Evolutionary conservation across 1,140 invertebrate genomes (phyloP), one percentile per base, ranked within the genome.

Genomic region (Neodiprion pinetum): DNA sequence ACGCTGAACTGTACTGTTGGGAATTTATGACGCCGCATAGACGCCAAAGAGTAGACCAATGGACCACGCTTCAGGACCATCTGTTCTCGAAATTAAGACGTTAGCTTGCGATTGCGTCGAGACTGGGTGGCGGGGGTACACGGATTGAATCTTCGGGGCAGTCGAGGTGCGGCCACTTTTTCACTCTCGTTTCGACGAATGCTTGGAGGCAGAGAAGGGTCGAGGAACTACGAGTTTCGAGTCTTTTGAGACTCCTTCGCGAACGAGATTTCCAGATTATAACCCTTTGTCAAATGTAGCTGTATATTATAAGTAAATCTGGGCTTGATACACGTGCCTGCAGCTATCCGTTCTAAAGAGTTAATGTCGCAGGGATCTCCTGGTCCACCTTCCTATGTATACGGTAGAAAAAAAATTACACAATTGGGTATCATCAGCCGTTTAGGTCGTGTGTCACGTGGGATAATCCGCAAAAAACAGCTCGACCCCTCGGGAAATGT

Each of bases 61-160:
- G 28, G 28, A 40, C 11, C 53, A 9, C 53, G n/a, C 53, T 61
- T 61, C n/a, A 5, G 9, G 53, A 61, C 53, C 53, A 61, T 61
- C 53, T 61, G 53, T 61, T 61, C 53, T 17, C 53, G n/a, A 61
- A 61, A 61, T 61, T 61, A 61, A 61, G 53, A 61, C 53, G 53
- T 61, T 7, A 14, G 53, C 11, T 61, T 61, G 11, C 53, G 53
- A 61, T 61, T 61, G 11, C 9, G n/a, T 12, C n/a, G 5, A 61
- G 53, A 61, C 0, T 61, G 11, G 53, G 28, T 40, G 28, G 28
- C 28, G 28, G 1, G 28, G 28, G 28, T 40, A 5, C 5, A 40
- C 28, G 28, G 28, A 40, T 40, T 40, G 28, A 40, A 40, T 40
- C 28, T 40, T 40, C 28, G 28, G 5, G 28, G 28, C 5, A 40